Evolutionary conservation across 2,797 vertebrate genomes (phyloP).

Genomic region (Chelmon rostratus): DNA sequence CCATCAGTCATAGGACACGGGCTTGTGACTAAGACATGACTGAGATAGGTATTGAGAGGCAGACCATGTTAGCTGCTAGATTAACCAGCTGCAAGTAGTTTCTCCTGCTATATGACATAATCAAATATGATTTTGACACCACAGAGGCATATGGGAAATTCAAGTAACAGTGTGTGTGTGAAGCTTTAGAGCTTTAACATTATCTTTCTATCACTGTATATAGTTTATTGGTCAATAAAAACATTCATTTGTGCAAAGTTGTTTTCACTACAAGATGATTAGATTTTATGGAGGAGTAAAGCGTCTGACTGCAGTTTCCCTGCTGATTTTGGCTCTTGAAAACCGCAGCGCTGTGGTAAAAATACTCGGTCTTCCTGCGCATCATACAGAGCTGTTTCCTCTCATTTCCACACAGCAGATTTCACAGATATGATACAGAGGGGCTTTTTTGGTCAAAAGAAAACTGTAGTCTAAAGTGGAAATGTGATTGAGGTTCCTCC

Average conservation of each 20-base stretch:
- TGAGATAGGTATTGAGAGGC: not conserved
- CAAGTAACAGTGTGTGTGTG: not conserved
- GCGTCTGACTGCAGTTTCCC: constrained; percentile 1
- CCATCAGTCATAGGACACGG: not conserved
- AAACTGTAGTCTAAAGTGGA: constrained; percentile 24
- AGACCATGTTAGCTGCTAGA: not conserved
- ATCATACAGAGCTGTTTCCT: constrained; percentile 12
- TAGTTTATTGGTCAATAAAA: constrained; percentile 21
- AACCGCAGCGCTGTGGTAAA: constrained; percentile 14
- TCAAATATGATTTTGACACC: constrained; percentile 1
- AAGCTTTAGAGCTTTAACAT: not conserved
- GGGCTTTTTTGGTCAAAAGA: not conserved
- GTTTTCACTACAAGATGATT: not conserved
- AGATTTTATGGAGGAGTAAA: constrained; percentile 18
- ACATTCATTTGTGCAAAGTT: not conserved
- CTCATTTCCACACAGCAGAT: constrained; percentile 20
- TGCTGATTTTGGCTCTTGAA: constrained; percentile 9
- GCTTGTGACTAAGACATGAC: not conserved
- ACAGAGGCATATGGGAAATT: not conserved
- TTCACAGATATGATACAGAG: constrained; percentile 15
- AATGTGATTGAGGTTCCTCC: constrained; percentile 18
- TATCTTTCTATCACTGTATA: not conserved
- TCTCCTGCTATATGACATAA: constrained; percentile 12
- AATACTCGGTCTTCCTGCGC: constrained; percentile 22
- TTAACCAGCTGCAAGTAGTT: not conserved